Conservation (phyloP, 1,140 invertebrate species). For the Psilanteris sp. region DNA sequence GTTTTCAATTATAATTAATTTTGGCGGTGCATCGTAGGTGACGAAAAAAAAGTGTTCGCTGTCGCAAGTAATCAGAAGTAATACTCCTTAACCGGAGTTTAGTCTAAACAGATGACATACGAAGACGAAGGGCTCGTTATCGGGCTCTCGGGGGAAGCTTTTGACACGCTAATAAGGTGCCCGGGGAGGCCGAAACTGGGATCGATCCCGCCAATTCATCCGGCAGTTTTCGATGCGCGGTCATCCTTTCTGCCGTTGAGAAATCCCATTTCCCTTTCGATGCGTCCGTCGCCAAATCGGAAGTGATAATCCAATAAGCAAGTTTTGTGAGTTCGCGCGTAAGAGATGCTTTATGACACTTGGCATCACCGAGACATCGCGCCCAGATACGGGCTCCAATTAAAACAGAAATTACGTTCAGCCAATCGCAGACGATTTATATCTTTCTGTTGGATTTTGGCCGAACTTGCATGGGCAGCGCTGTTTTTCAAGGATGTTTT, state of each 20-base stretch:
- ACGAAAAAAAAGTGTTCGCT: slow-evolving; percentile 10
- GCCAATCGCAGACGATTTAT: too few relatives aligned
- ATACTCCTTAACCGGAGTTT: slow-evolving; percentile 41
- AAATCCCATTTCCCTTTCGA: slow-evolving; percentile 34
- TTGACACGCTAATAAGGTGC: slow-evolving; percentile 63
- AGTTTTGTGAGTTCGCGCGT: slow-evolving; percentile 31
- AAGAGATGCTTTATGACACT: slow-evolving; percentile 25
- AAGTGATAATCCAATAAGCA: slow-evolving; percentile 51
- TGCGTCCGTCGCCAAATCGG: slow-evolving; percentile 14
- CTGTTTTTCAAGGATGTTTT: too few relatives aligned
- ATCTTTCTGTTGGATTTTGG: too few relatives aligned
- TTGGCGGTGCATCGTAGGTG: neutral
- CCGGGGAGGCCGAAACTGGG: slow-evolving; percentile 30
- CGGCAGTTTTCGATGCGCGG: slow-evolving; percentile 25
- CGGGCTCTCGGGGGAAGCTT: slow-evolving; percentile 41
- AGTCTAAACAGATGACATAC: slow-evolving; percentile 42
- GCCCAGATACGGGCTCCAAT: neutral
- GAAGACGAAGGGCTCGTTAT: slow-evolving; percentile 53
- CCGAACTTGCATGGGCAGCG: too few relatives aligned
- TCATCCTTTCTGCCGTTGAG: slow-evolving; percentile 23
- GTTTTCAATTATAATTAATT: slow-evolving; percentile 52
- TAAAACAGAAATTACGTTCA: slow-evolving; percentile 1
- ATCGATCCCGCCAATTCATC: slow-evolving; percentile 33
- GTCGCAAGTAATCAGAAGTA: slow-evolving; percentile 28
- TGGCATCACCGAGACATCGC: neutral